Evolutionary conservation across 1,140 invertebrate genomes (phyloP).

Genomic region (Leptinotarsa undecemlineata): DNA sequence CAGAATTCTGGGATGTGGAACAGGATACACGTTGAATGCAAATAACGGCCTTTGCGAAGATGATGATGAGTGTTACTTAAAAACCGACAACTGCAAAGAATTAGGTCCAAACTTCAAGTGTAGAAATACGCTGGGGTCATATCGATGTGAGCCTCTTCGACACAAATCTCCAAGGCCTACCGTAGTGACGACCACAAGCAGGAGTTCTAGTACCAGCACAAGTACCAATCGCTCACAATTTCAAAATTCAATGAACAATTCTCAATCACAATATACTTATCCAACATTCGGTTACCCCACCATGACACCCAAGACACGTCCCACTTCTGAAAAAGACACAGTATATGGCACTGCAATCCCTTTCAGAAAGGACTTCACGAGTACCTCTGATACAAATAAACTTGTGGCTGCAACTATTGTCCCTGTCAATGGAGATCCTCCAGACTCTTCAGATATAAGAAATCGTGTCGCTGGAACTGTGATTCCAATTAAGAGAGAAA

Average conservation of each 20-base stretch:
- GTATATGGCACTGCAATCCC: constrained; percentile 10
- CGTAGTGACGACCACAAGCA: background rate
- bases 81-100: constrained; percentile 76
- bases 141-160: constrained; percentile 67
- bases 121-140: constrained; percentile 82
- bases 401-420: background rate
- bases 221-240: background rate
- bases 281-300: background rate
- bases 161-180: constrained; percentile 3
- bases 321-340: background rate
- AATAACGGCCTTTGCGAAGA: constrained; percentile 87
- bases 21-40: constrained; percentile 92
- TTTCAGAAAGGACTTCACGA: background rate
- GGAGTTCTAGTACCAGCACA: background rate
- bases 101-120: constrained; percentile 75
- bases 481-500: background rate
- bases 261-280: background rate
- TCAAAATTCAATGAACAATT: background rate
- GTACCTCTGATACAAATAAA: background rate
- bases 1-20: constrained; percentile 85
- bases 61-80: constrained; percentile 87
- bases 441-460: background rate
- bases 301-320: background rate
- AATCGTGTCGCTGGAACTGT: background rate
- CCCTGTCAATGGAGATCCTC: background rate